Evolutionary conservation across 2,888 invertebrate genomes (phyloP), one percentile per base, ranked within the genome.

Genomic region (Coenonympha arcania): DNA sequence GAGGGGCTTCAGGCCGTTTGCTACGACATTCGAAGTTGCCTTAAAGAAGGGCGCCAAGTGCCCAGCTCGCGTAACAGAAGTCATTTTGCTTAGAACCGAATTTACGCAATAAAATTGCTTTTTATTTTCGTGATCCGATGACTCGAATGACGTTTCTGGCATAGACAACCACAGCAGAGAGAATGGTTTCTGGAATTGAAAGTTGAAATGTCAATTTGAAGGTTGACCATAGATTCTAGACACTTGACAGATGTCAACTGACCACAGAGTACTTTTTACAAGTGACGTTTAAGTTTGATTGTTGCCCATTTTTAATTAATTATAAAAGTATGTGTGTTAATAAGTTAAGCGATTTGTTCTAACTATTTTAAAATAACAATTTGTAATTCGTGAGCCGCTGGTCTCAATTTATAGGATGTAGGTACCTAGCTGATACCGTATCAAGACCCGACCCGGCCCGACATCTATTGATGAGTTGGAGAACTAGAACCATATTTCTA

Each of bases 31-130:
- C 52, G 89, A 88, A 26, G 90, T 87, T 39, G 91, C 89, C 68
- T 91, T 91, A 62, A 93, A 85, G 69, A 90, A 92, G 49, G 90
- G 89, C 57, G 90, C 87, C 60, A 92, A 80, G 64, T 88, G 89
- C 56, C 89, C 87, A 62, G 92, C 90, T 71, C 91, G 90, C 64
- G 89, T 90, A 60, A 90, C 91, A 55, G 91, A 89, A 85, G 90
- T 92, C 90, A 91, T 92, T 74, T 76, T 84, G 65, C 58, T 64
- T 57, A 24, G 15, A 54, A 31, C 22, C 49, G 37, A 55, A 59
- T 58, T 52, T 68, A 70, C 71, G 76, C 76, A 80, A 76, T 61
- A 71, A 67, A 73, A 75, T 79, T 74, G 73, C 72, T 76, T 63
- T 73, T 60, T 58, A 54, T 56, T 62, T 69, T 50, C 44, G 52